Base-by-base conservation (phyloP, 2,113 vertebrate genomes). In the Rutilus rutilus region DNA sequence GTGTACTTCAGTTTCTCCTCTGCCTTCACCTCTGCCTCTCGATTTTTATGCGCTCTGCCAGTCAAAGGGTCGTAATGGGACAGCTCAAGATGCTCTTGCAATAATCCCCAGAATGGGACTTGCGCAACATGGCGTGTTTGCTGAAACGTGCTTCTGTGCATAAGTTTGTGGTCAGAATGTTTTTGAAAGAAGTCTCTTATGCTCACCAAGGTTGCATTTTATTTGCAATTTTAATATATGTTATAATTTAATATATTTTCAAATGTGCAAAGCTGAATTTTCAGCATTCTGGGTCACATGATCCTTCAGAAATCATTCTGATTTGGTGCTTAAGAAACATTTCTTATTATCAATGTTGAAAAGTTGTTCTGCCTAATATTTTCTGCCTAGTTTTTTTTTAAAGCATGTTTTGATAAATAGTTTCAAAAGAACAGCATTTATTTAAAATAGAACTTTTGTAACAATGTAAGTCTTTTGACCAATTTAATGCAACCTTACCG, bases 11-110 rank as follows among this genome's bases (percentile, higher is more conserved):
- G 64, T 39, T 73, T 60, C 42, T 50, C 33, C 57, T 64, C 39
- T 62, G 30, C 15, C 78, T 75, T 65, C 30, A 82, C 85, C 69
- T 86, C 79, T 75, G 14, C 42, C 27, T 82, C 15, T 64, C 45
- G 5, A 39, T 82, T 47, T 80, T 50, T 11, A 27, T 59, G 54
- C 25, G 39, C 57, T 52, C 23, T 73, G 52, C 67, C 67, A 81
- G 54, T 71, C 50, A 11, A 42, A 39, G 36, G 62, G 52, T 62
- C 54, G 2, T 47, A 9, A 59, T 59, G 79, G 79, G 60, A 65
- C 25, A 14, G 62, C n/a, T 67, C 60, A 12, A 82, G 15, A 23
- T 50, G 39, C 52, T 81, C 36, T 77, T 42, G 67, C 78, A 86
- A 81, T 54, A 30, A 30, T 25, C 74, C 15, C 25, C 42, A 33